A percentile compares a stretch with the other conserved stretches of the same genome.
phyloP scores from a whole-genome alignment of 1,140 invertebrate species.

The Aphis gossypii region DNA sequence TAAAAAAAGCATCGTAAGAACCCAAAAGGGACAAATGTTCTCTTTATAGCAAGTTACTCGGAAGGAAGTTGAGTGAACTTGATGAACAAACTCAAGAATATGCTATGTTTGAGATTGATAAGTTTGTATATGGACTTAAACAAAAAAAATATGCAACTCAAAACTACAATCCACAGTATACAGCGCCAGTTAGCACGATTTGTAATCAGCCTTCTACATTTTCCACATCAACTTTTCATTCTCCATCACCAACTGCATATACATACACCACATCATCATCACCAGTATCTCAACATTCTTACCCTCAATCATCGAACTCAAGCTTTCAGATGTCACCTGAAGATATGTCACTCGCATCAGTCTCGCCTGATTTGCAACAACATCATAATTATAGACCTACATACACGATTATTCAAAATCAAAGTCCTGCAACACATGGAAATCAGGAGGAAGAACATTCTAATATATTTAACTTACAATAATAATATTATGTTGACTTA shows the following conservation, averaged over 20 bases:
- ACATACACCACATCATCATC: background rate
- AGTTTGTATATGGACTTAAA: background rate
- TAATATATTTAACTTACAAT: too few species aligned
- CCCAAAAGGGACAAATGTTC: background rate
- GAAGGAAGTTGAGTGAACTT: background rate
- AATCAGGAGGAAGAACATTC: too few species aligned
- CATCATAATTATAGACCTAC: background rate
- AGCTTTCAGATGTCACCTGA: background rate
- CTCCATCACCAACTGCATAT: too few species aligned
- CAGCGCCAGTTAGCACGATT: background rate
- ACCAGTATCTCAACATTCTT: slow-evolving; percentile 10
- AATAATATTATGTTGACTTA: too few species aligned
- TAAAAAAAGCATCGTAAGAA: background rate
- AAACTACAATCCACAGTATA: background rate
- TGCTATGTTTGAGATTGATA: slow-evolving; percentile 14
- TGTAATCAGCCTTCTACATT: background rate
- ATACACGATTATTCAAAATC: background rate
- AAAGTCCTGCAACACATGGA: too few species aligned
- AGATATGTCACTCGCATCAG: background rate
- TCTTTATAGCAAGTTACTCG: slow-evolving; percentile 11
- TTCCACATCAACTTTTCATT: too few species aligned
- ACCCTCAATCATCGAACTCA: background rate
- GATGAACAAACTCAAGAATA: slow-evolving; percentile 29
- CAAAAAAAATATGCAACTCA: slow-evolving; percentile 4
- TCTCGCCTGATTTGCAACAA: background rate